Percentiles rank a stretch among this genome's conserved stretches.
These are phyloP conservation scores for Polypterus bichir DNA, from an alignment of 2,113 vertebrate species.

Conservation along the genomic window DNA sequence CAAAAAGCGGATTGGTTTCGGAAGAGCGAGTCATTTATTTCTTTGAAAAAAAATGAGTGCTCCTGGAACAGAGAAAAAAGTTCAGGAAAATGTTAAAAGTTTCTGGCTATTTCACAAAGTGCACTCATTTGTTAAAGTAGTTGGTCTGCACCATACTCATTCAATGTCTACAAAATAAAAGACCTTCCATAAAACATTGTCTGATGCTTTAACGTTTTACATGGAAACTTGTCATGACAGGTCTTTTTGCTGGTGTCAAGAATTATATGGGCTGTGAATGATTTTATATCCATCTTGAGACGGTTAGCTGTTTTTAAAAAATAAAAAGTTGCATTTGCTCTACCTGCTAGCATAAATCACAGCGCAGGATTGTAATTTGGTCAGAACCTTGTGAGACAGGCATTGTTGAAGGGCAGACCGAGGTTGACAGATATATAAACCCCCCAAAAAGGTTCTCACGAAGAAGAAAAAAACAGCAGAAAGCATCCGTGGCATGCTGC, in stretches of 20 bases:
- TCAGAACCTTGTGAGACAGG: conserved; percentile 14
- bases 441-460: conserved; percentile 17
- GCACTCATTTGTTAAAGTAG: background rate
- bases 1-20: too few species aligned
- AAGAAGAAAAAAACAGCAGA: conserved; percentile 26
- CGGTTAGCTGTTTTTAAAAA: background rate
- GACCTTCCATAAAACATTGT: conserved; percentile 1
- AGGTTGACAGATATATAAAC: conserved; percentile 12
- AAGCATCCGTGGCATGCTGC: conserved; percentile 43
- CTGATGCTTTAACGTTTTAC: background rate
- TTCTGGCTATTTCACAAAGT: background rate
- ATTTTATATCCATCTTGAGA: conserved; percentile 5
- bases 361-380: conserved; percentile 4
- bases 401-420: conserved; percentile 10
- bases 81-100: background rate
- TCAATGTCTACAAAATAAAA: background rate
- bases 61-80: too few species aligned
- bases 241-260: background rate
- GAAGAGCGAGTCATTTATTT: too few species aligned
- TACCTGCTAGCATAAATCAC: conserved; percentile 23
- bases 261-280: conserved; percentile 5
- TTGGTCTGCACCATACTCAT: background rate
- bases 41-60: too few species aligned
- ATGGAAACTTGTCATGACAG: conserved; percentile 3
- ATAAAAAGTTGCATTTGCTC: conserved; percentile 4